Conservation (phyloP, 2,797 vertebrate species). For the Acanthurus tractus region DNA sequence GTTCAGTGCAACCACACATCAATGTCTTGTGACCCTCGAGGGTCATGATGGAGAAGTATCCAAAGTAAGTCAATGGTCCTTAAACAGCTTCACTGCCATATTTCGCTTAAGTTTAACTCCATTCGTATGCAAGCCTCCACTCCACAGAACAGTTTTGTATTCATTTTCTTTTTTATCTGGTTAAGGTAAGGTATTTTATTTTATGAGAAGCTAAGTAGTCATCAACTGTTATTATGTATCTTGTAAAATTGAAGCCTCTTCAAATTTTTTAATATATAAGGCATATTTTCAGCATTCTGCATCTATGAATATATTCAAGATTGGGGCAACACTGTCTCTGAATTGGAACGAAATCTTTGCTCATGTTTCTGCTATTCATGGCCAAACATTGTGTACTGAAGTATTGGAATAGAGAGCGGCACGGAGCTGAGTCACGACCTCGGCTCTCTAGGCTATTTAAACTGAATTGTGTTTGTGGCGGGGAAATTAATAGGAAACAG, state of each 20-base stretch:
- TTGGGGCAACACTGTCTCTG: no score
- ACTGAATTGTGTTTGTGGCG: background rate
- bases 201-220: background rate
- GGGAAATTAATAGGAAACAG: background rate
- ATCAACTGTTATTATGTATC: background rate
- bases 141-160: background rate
- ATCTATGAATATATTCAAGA: no score
- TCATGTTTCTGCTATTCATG: background rate
- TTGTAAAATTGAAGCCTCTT: background rate
- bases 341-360: background rate
- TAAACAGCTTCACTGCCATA: background rate
- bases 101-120: background rate
- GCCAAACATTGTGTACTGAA: background rate
- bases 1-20: constrained; percentile 87
- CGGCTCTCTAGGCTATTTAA: background rate
- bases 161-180: background rate
- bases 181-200: no score
- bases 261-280: background rate
- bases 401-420: background rate
- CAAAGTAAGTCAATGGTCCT: constrained; percentile 84
- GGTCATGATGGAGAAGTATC: constrained; percentile 95
- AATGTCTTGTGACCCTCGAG: constrained; percentile 89
- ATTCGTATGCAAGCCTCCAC: background rate
- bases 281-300: no score
- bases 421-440: background rate